Percentiles rank a stretch among this genome's conserved stretches.
Evolutionary conservation across 2,113 vertebrate genomes (phyloP).

Genomic region (Alouatta palliata): DNA sequence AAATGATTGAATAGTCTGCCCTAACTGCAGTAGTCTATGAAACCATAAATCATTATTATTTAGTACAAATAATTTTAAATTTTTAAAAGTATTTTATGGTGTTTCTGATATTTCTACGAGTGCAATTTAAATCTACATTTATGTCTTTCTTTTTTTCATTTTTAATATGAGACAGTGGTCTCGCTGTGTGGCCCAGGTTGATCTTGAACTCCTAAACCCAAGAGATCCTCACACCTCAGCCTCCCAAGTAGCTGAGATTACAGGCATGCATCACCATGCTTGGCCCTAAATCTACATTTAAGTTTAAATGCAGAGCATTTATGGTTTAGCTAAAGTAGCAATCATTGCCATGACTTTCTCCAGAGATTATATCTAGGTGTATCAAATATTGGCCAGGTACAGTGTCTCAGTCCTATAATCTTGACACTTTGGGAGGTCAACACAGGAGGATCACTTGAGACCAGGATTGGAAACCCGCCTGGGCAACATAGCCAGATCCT

Average conservation of each 20-base stretch:
- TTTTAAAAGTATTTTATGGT: background rate
- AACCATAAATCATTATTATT: slow-evolving; percentile 25
- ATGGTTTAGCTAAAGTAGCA: background rate
- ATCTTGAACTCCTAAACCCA: background rate
- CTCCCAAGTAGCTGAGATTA: background rate
- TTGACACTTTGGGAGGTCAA: too few relatives aligned
- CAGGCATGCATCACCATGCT: background rate
- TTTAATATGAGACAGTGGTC: background rate
- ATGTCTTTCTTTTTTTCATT: background rate
- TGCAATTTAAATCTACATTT: background rate
- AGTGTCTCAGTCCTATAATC: too few relatives aligned
- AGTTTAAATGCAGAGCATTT: background rate
- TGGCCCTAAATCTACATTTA: slow-evolving; percentile 29
- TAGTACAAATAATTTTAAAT: background rate
- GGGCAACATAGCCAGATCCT: too few relatives aligned
- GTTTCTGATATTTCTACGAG: slow-evolving; percentile 31
- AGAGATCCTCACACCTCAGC: background rate
- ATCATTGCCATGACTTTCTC: background rate
- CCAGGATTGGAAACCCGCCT: too few relatives aligned
- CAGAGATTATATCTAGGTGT: background rate
- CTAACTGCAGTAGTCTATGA: background rate
- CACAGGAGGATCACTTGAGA: too few relatives aligned
- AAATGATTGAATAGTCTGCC: background rate
- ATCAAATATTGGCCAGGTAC: background rate
- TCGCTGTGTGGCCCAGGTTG: background rate